Conservation (phyloP, 2,888 invertebrate genomes). For the Brachyopa scutellaris region DNA sequence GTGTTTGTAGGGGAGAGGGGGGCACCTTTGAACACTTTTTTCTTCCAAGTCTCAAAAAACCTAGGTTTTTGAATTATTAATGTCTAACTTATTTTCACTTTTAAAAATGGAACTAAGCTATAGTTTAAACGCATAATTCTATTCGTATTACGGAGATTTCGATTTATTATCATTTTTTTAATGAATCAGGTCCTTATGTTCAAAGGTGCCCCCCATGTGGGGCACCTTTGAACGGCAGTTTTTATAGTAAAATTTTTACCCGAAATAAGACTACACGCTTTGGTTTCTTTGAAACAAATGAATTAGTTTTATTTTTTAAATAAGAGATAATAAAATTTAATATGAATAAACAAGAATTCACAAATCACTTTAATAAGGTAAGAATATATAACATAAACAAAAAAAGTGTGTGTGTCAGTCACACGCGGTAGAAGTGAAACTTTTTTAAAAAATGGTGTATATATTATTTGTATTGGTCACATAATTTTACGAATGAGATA, state of each 20-base stretch:
- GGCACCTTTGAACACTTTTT: background rate
- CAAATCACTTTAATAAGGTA: background rate
- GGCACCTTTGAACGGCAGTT: background rate
- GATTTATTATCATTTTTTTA: background rate
- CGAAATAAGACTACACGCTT: background rate
- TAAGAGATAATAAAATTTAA: no score
- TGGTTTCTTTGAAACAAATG: background rate
- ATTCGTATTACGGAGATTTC: background rate
- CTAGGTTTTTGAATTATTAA: background rate
- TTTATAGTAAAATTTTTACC: background rate
- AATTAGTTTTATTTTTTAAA: background rate
- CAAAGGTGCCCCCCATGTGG: background rate
- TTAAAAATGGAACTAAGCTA: background rate
- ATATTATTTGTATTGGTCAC: no score
- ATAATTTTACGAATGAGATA: no score
- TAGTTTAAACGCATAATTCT: background rate
- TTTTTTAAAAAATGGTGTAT: no score
- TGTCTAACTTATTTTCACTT: background rate
- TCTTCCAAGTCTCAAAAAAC: background rate
- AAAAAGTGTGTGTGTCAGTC: no score
- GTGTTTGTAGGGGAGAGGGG: no score
- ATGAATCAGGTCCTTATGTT: background rate
- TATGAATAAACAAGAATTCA: constrained; percentile 1
- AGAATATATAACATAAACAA: background rate
- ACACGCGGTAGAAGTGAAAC: no score